These are phyloP conservation scores for Hippasteria phrygiana DNA, from an alignment of 53 echinoderm and acorn worm genomes.

Conservation along the genomic window DNA sequence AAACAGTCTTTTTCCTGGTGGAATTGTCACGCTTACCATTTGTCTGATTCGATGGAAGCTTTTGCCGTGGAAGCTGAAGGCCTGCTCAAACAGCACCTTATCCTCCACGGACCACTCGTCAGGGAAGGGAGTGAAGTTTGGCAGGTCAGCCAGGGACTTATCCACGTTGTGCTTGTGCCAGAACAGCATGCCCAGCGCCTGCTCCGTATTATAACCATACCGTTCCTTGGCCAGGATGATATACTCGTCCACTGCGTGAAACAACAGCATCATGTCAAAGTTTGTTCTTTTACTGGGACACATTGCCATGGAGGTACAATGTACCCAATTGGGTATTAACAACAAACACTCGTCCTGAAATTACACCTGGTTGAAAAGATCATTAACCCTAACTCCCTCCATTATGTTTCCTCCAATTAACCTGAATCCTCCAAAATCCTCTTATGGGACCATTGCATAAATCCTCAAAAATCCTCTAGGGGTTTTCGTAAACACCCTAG, in stretches of 20 bases:
- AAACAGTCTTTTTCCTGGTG: not conserved
- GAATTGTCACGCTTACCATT: slow-evolving; percentile 78
- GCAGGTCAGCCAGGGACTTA: slow-evolving; percentile 91
- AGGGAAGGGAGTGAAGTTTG: slow-evolving; percentile 97
- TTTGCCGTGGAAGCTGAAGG: slow-evolving; percentile 99
- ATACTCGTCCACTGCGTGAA: slow-evolving; percentile 93
- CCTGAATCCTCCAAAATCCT: too few relatives aligned
- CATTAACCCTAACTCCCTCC: too few relatives aligned
- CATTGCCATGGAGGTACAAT: too few relatives aligned
- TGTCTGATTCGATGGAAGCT: slow-evolving; percentile 98
- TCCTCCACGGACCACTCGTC: slow-evolving; percentile 99
- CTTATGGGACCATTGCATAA: too few relatives aligned
- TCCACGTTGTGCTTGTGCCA: slow-evolving; percentile 96
- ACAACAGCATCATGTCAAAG: not conserved
- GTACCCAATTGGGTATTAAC: too few relatives aligned
- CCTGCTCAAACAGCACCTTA: slow-evolving; percentile 97
- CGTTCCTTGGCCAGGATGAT: slow-evolving; percentile 95
- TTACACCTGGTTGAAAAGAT: too few relatives aligned
- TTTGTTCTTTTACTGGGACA: too few relatives aligned
- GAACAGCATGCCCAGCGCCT: slow-evolving; percentile 98
- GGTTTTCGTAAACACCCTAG: too few relatives aligned
- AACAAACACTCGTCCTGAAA: too few relatives aligned
- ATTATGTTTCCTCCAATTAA: too few relatives aligned
- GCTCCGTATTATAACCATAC: slow-evolving; percentile 99
- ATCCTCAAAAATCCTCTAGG: too few relatives aligned